Evolutionary conservation across 2,888 invertebrate species (phyloP), one percentile per base, ranked within the genome.

Genomic region (Rhagium mordax): DNA sequence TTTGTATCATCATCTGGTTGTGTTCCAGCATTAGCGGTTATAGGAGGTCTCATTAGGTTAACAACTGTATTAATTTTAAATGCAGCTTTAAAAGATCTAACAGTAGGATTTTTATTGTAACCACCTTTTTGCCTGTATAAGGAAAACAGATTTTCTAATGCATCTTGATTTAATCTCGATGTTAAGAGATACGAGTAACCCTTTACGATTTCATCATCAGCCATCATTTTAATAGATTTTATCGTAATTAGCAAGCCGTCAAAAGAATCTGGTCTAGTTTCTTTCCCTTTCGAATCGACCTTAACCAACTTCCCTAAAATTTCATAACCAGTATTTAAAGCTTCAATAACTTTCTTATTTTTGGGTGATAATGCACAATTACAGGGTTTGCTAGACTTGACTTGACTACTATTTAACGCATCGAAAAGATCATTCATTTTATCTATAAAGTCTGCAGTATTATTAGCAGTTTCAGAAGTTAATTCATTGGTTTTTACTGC

Each of bases 231-330:
- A 15, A 75, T 62, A 7, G 71, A 57, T 10, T 69, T 72, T 20
- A 76, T 74, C 5, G 72, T 72, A 29, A 61, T 49, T 15, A 72
- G 15, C 41, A 72, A 49, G 15, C 71, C 67, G 29, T 71, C 62
- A 66, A 76, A 76, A 66, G 62, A 74, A 8, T 71, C 70, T 10
- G 77, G 75, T 67, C 55, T 71, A 8, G 15, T 21, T 6, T 21
- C 2, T 20, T 53, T 21, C 21, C 3, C 4, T 6, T n/a, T 20
- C 1, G 10, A 21, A 5, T 7, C 10, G 21, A 4, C 8, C 18
- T 53, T 53, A 10, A 1, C 2, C n/a, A 53, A 20, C 21, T 18
- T 1, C 21, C 2, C 4, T 3, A 53, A 4, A 20, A 21, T 20
- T 21, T 7, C 10, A 8, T 18, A 10, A 5, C 21, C 21, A 2